A percentile compares a stretch with the other conserved stretches of the same genome.
Conservation (phyloP, 2,113 vertebrate genomes). For the Gavia stellata region DNA sequence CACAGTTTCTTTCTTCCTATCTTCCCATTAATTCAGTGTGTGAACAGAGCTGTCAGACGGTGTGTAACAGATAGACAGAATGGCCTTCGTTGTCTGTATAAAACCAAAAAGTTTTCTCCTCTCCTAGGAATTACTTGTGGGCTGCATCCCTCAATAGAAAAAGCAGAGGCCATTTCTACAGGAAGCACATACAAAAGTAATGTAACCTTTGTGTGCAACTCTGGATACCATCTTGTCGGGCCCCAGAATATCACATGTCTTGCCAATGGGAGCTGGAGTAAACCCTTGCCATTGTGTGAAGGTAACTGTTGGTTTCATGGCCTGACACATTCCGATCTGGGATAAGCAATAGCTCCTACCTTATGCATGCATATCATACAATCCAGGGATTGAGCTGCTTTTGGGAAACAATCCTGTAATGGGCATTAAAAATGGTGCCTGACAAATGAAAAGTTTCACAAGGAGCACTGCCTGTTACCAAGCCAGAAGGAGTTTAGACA, state of each 20-base stretch:
- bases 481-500: background rate
- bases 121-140: constrained; percentile 61
- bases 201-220: constrained; percentile 54
- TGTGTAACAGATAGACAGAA: background rate
- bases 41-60: background rate
- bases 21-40: background rate
- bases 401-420: background rate
- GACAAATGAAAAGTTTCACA: background rate
- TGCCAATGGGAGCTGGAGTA: constrained; percentile 68
- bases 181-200: constrained; percentile 58
- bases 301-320: background rate
- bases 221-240: constrained; percentile 63
- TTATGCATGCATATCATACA: background rate
- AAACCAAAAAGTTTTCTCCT: background rate
- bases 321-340: background rate
- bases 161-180: constrained; percentile 43
- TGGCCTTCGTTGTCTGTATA: background rate
- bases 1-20: background rate
- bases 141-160: constrained; percentile 45
- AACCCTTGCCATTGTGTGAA: constrained; percentile 61
- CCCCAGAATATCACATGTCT: constrained; percentile 64
- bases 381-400: background rate
- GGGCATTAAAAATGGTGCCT: background rate
- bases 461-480: background rate
- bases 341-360: background rate